Evolutionary conservation across 2,113 vertebrate genomes (phyloP).

Genomic region (Ailurus styani): DNA sequence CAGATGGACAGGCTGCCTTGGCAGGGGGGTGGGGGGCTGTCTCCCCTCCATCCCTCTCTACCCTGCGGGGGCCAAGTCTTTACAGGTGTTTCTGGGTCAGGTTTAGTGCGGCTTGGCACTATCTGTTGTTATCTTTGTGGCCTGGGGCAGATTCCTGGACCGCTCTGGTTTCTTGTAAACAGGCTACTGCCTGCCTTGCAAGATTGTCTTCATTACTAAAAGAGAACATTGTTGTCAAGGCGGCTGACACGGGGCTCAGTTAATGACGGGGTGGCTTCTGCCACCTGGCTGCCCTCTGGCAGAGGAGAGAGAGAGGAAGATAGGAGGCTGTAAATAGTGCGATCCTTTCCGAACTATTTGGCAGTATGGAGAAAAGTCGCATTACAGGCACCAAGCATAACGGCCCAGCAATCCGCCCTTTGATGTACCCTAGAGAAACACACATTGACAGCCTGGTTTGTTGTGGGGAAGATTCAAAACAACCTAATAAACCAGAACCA

Average conservation of each 20-base stretch:
- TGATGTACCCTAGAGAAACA: neutral
- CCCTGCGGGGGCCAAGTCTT: no score
- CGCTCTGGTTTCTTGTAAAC: neutral
- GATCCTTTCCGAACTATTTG: neutral
- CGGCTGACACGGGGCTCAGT: neutral
- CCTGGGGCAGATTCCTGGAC: neutral
- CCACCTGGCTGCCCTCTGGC: neutral
- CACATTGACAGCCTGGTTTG: accelerated
- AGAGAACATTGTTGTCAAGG: neutral
- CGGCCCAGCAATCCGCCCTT: accelerated
- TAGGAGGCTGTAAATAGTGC: accelerated
- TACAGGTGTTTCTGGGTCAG: neutral
- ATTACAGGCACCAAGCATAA: accelerated
- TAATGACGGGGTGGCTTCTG: no score
- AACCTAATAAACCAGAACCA: neutral
- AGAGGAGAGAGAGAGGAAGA: neutral
- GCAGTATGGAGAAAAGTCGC: neutral
- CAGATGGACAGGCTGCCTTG: neutral
- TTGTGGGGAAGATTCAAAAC: neutral
- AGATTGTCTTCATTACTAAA: no score
- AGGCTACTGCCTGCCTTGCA: accelerated
- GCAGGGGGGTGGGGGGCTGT: accelerated
- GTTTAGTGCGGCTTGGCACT: accelerated
- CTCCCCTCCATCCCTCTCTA: no score
- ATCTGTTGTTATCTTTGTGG: accelerated